phyloP scores from a whole-genome alignment of 2,888 invertebrate genomes.

The Leptothorax acervorum region DNA sequence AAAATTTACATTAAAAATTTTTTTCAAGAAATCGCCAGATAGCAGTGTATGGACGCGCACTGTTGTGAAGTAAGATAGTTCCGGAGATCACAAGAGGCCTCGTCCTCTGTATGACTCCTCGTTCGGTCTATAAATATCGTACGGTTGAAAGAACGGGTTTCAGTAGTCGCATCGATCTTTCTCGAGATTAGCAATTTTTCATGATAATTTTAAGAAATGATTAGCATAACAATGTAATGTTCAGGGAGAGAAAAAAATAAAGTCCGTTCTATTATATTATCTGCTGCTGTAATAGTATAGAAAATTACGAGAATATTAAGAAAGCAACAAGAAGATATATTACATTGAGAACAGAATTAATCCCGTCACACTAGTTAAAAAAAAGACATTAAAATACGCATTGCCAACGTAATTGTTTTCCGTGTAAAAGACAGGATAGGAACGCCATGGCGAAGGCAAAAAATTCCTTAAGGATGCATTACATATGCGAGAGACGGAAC shows the following conservation, averaged over 20 bases:
- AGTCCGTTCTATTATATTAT: not conserved
- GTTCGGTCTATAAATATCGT: conserved; percentile 5
- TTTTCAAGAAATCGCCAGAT: not conserved
- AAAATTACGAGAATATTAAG: conserved; percentile 3
- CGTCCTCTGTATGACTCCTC: not conserved
- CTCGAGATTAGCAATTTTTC: not conserved
- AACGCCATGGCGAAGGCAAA: not conserved
- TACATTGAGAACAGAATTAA: not conserved
- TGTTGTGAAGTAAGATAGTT: conserved; percentile 11
- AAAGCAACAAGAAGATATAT: not conserved
- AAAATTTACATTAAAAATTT: not conserved
- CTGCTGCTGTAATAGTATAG: not conserved
- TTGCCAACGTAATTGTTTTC: conserved; percentile 13
- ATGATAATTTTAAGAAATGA: conserved; percentile 13
- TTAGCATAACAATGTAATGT: not conserved
- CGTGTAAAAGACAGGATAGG: not conserved
- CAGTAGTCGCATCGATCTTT: not conserved
- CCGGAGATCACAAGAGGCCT: not conserved
- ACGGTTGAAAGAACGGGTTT: not conserved
- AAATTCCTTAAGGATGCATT: conserved; percentile 55
- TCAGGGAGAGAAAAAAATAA: not conserved
- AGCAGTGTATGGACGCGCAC: not conserved
- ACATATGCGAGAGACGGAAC: conserved; percentile 74
- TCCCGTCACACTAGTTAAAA: not conserved
- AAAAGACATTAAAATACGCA: not conserved